Evolutionary conservation across 2,113 vertebrate species (phyloP).

Genomic region (Litocranius walleri): DNA sequence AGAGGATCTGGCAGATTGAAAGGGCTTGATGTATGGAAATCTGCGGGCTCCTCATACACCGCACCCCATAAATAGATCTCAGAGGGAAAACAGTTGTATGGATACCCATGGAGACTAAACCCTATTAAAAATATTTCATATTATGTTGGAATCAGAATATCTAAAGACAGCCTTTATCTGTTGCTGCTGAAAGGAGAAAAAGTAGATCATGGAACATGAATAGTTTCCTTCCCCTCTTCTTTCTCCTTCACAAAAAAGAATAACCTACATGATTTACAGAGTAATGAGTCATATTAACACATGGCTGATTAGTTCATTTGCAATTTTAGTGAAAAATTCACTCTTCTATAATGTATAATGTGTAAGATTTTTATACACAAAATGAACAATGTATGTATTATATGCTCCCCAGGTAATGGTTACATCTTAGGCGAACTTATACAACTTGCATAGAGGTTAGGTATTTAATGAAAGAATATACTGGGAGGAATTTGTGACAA

Average conservation of each 20-base stretch:
- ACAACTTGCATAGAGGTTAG: neutral
- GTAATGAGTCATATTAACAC: neutral
- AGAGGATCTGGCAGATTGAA: neutral
- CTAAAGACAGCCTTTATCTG: neutral
- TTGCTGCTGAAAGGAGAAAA: neutral
- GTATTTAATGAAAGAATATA: neutral
- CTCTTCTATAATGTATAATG: neutral
- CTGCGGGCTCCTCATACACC: neutral
- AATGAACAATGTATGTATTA: neutral
- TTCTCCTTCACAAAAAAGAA: neutral
- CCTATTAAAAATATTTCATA: neutral
- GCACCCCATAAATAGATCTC: neutral
- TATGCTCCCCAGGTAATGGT: neutral
- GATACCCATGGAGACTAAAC: neutral
- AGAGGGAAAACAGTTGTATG: neutral
- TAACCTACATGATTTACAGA: neutral
- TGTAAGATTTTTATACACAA: neutral
- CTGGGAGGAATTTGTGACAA: neutral
- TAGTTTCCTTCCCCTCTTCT: neutral
- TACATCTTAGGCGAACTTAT: neutral
- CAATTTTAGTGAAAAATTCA: conserved; percentile 22
- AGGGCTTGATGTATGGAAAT: neutral
- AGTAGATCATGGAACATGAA: neutral
- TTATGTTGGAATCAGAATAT: neutral
- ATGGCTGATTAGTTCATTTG: neutral